Evolutionary conservation across 2,888 invertebrate species (phyloP), one percentile per base, ranked within the genome.

Genomic region (Limnephilus marmoratus): DNA sequence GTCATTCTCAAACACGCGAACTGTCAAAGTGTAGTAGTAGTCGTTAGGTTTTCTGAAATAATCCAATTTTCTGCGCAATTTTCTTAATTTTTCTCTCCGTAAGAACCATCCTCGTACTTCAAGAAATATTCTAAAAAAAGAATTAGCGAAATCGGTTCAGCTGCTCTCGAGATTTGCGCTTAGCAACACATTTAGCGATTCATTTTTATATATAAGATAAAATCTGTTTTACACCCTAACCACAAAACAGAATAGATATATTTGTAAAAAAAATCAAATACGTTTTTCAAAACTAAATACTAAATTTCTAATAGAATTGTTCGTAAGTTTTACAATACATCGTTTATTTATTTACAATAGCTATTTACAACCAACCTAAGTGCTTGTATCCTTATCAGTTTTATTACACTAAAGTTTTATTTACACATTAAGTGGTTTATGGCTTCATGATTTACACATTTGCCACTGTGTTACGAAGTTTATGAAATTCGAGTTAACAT

Each of bases 401-500:
- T 85, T 31, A 37, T 34, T 24, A 85, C 85, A 85, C 49, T 18
- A 87, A 87, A 87, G 87, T 87, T 87, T 87, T 87, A 87, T 87
- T 81, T 89, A 34, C 80, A n/a, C 88, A 41, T 18, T 24, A 34
- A 89, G 37, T 89, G 80, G 37, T 89, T 89, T 89, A 89, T 89
- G 31, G 80, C 81, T 89, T n/a, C 34, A 34, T 89, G 88, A 89
- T 89, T 89, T 81, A 89, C 88, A 89, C 88, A 80, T n/a, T 80
- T 24, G 37, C 68, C 45, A 29, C 87, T 31, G 31, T 31, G 29
- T 37, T 34, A 87, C 15, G 31, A 41, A 80, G 88, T 80, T 89
- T 89, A 89, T 89, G 34, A 89, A 89, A 89, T 37, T 34, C 37
- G 81, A 80, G 37, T 89, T 89, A 37, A 37, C 80, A 24, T 24